phyloP scores from a whole-genome alignment of 2,797 vertebrate species.

The Perodicticus potto region DNA sequence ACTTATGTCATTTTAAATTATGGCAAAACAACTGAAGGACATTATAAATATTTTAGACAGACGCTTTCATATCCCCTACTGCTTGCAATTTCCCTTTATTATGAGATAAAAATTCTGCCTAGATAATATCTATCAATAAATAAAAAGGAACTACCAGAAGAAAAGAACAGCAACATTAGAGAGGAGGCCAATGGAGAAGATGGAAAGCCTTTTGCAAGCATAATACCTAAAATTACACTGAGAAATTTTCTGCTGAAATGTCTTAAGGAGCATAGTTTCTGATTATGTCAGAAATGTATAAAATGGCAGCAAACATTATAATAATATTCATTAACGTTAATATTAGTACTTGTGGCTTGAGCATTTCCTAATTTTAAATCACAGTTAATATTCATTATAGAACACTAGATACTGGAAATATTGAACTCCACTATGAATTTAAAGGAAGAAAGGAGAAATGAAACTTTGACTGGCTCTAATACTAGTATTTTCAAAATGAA shows the following conservation, averaged over 20 bases:
- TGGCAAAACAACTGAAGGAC: neutral
- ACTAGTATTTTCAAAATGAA: constrained; percentile 17
- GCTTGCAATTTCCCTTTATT: neutral
- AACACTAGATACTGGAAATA: neutral
- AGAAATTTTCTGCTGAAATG: neutral
- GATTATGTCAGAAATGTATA: neutral
- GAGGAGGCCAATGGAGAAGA: neutral
- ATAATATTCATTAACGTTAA: neutral
- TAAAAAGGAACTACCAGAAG: neutral
- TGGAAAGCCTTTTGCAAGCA: neutral
- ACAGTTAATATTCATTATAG: neutral
- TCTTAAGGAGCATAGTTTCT: neutral
- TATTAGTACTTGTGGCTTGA: neutral
- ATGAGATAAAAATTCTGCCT: neutral
- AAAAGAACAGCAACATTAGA: neutral
- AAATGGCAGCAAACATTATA: neutral
- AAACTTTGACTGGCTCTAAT: neutral
- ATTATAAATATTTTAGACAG: neutral
- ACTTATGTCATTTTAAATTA: neutral
- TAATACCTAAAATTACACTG: neutral
- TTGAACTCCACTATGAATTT: neutral
- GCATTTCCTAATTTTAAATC: neutral
- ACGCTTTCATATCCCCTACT: neutral
- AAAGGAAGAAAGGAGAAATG: neutral
- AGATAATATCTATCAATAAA: neutral